Evolutionary conservation across 2,888 invertebrate species (phyloP).

Genomic region (Stenurella melanura): DNA sequence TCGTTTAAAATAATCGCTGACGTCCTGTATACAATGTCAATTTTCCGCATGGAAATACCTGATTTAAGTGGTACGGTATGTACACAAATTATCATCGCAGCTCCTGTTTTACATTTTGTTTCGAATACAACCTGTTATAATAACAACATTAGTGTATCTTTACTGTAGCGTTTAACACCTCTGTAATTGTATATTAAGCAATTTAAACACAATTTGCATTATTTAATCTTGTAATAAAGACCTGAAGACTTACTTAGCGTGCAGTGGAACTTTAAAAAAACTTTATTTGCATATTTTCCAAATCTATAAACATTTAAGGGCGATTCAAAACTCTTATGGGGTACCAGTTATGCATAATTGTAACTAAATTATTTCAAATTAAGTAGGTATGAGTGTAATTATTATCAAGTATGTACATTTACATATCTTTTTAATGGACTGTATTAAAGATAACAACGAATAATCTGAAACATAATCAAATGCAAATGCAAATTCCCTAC

Average conservation of each 20-base stretch:
- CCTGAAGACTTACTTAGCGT: slow-evolving; percentile 9
- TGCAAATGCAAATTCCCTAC: too few species aligned
- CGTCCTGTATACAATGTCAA: not conserved
- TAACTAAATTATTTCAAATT: too few species aligned
- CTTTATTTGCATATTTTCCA: slow-evolving; percentile 19
- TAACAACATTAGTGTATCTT: slow-evolving; percentile 42
- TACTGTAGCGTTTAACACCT: slow-evolving; percentile 46
- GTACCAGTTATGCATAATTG: too few species aligned
- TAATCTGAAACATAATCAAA: too few species aligned
- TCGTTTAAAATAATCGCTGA: too few species aligned
- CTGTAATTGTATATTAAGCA: slow-evolving; percentile 39
- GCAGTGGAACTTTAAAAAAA: not conserved
- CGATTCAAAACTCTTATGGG: too few species aligned
- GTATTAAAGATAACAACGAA: too few species aligned
- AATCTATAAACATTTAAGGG: slow-evolving; percentile 9
- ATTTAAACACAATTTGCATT: slow-evolving; percentile 43
- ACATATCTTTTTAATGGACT: too few species aligned
- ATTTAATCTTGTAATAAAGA: slow-evolving; percentile 25
- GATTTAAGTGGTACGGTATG: slow-evolving; percentile 17
- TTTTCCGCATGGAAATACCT: not conserved
- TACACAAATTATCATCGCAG: slow-evolving; percentile 44
- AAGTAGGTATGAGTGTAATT: too few species aligned
- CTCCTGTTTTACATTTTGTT: slow-evolving; percentile 43
- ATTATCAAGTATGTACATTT: too few species aligned
- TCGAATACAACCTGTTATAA: slow-evolving; percentile 28